Evolutionary conservation across 2,888 invertebrate species (phyloP), one percentile per base, ranked within the genome.

Genomic region (Malacosoma neustria): DNA sequence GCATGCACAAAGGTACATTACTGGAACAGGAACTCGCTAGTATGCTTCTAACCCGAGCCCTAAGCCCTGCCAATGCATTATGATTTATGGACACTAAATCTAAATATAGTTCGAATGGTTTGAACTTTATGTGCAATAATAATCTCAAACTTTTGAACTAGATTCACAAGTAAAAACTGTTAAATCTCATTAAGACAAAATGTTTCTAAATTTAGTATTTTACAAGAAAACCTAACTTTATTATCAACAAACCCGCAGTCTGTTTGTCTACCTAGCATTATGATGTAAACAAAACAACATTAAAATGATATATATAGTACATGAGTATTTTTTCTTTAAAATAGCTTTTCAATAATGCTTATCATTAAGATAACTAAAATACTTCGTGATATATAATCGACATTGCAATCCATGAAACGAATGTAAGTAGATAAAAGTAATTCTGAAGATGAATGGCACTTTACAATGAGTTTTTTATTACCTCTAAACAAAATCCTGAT

Each of bases 1-100:
- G 51, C 59, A 51, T 50, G 59, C 67, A 75, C 66, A 74, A 75
- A 74, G 70, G 72, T 67, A 57, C 71, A 72, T 68, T 76, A 73
- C 65, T 56, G 59, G 63, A 66, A 71, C 72, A 71, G 69, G 72
- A 70, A 72, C 66, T 61, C 47, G 58, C 56, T 54, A 60, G 57
- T 58, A 57, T 58, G 58, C 54, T 49, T 52, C 52, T 54, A 48
- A 48, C 46, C 50, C 49, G 40, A 47, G 43, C 45, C 56, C 54
- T 58, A 9, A 22, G 22, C 52, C 55, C 46, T 54, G 53, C 51
- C 55, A 48, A 51, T 50, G 57, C 59, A 63, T 65, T 72, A 71
- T 81, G 77, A 81, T 77, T 81, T 77, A 81, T 63, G 73, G 62
- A 54, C 61, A 56, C 65, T 64, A 69, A 71, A 74, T 75, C 73